Conservation (phyloP, 2,113 vertebrate genomes). For the Ceratotherium simum region DNA sequence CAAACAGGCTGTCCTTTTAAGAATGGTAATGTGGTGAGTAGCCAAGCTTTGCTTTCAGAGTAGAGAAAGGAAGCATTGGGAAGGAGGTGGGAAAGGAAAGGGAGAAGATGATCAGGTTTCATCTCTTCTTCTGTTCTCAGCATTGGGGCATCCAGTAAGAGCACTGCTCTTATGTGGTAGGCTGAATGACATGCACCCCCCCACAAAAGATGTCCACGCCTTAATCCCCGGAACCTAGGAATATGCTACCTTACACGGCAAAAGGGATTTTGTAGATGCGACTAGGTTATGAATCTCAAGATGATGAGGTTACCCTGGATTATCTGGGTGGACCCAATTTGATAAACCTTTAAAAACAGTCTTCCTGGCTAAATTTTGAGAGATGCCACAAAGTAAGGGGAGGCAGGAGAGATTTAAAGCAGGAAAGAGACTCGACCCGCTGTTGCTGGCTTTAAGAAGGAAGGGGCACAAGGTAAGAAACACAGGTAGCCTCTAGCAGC, state of each 20-base stretch:
- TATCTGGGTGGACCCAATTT: too few relatives aligned
- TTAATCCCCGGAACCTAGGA: not conserved
- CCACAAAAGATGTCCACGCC: too few relatives aligned
- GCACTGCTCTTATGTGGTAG: too few relatives aligned
- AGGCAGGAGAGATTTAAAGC: not conserved
- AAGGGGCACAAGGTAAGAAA: not conserved
- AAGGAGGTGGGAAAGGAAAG: not conserved
- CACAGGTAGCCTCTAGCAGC: not conserved
- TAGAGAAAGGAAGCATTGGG: not conserved
- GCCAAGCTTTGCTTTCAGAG: not conserved
- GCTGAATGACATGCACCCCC: accelerated
- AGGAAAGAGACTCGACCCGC: accelerated
- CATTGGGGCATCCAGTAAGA: not conserved
- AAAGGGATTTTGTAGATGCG: not conserved
- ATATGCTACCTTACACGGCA: not conserved
- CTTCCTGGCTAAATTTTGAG: not conserved
- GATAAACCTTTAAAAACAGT: not conserved
- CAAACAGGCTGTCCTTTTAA: not conserved
- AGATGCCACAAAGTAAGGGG: not conserved
- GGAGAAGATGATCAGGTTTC: not conserved
- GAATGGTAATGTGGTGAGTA: not conserved
- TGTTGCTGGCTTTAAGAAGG: not conserved
- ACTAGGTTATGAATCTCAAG: not conserved
- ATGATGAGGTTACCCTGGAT: not conserved
- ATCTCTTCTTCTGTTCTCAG: not conserved